A percentile compares a stretch with the other conserved stretches of the same genome.
Evolutionary conservation across 1,140 invertebrate genomes (phyloP).

Genomic region (Manduca sexta): DNA sequence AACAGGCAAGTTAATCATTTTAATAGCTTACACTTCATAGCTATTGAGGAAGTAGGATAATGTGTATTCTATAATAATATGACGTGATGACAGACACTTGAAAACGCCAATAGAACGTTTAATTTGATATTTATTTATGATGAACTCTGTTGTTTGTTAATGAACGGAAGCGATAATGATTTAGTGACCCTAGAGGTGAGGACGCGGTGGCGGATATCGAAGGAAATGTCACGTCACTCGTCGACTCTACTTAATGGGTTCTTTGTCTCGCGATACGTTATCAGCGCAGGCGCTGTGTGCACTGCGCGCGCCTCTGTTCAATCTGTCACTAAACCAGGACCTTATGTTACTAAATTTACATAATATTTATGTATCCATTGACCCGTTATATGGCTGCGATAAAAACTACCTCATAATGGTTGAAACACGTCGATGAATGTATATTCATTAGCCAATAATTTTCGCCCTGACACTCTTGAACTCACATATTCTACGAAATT

Average conservation of each 20-base stretch:
- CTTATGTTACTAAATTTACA: background rate
- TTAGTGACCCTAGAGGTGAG: constrained; percentile 65
- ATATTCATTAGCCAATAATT: background rate
- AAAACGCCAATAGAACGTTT: background rate
- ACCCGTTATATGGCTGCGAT: background rate
- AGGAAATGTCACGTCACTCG: constrained; percentile 68
- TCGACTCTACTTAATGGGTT: constrained; percentile 61
- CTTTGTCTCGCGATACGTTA: constrained; percentile 68
- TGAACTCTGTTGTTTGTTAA: constrained; percentile 30
- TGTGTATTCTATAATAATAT: too few species aligned
- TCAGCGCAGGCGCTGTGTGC: constrained; percentile 29
- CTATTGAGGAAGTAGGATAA: too few species aligned
- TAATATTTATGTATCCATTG: background rate
- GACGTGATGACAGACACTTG: too few species aligned
- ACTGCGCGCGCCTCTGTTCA: constrained; percentile 11
- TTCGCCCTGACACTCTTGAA: background rate
- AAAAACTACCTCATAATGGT: background rate
- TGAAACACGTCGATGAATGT: background rate
- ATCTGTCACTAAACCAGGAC: constrained; percentile 7
- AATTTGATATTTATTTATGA: constrained; percentile 4
- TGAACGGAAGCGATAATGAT: constrained; percentile 64
- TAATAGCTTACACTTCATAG: too few species aligned
- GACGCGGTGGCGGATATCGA: constrained; percentile 57
- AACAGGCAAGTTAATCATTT: too few species aligned
- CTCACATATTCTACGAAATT: background rate